Evolutionary conservation across 2,888 invertebrate species (phyloP).

Genomic region (Drosophila greeni): DNA sequence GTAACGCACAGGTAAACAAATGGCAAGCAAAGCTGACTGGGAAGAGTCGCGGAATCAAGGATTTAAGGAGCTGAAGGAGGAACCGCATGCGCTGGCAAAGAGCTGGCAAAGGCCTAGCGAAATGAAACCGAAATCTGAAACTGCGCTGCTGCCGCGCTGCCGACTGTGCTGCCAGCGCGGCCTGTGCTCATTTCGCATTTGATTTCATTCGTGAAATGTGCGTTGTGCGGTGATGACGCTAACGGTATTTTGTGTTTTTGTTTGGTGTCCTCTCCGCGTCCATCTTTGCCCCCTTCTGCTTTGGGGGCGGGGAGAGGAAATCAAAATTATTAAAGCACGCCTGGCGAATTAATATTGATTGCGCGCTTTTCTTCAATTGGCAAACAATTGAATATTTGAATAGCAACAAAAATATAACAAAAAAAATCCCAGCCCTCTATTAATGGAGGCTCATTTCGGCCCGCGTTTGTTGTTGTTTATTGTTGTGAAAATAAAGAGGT

Average conservation of each 20-base stretch:
- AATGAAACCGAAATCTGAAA: conserved; percentile 34
- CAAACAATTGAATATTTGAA: conserved; percentile 64
- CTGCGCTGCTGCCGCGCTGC: conserved; percentile 28
- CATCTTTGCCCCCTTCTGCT: conserved; percentile 21
- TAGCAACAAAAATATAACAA: conserved; percentile 10
- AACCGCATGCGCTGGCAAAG: conserved; percentile 34
- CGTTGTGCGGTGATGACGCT: conserved; percentile 65
- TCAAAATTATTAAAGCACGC: conserved; percentile 47
- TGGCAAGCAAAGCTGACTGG: conserved; percentile 15
- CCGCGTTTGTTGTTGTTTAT: conserved; percentile 28
- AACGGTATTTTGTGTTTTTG: conserved; percentile 32
- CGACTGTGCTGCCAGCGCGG: conserved; percentile 5
- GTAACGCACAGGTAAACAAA: conserved; percentile 36
- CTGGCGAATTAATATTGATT: conserved; percentile 63
- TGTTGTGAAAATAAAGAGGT: conserved; percentile 23
- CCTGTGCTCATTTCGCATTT: conserved; percentile 69
- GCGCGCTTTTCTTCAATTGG: conserved; percentile 59
- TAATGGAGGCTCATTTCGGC: conserved; percentile 12
- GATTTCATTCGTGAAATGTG: conserved; percentile 72
- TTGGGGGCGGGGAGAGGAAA: not conserved
- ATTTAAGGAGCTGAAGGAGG: conserved; percentile 20
- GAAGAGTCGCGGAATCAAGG: conserved; percentile 13
- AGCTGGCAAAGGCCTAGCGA: conserved; percentile 15
- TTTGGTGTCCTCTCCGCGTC: conserved; percentile 32
- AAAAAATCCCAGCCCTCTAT: conserved; percentile 21